A percentile compares a stretch with the other conserved stretches of the same genome.
Evolutionary conservation across 2,797 vertebrate species (phyloP).

Genomic region (Etheostoma nigrum): DNA sequence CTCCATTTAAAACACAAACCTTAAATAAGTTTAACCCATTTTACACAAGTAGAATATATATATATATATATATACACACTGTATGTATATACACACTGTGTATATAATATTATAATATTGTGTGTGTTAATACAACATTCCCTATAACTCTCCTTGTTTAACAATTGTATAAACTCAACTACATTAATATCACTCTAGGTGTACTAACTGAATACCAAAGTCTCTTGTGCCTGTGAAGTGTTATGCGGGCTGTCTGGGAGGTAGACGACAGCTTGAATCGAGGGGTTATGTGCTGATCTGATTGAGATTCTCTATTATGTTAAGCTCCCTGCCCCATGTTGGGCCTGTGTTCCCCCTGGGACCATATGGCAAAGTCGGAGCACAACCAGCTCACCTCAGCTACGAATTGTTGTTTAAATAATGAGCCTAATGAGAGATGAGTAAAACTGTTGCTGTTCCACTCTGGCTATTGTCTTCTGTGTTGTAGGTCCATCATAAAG

Average conservation of each 20-base stretch:
- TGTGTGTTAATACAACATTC: background rate
- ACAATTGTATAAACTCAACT: background rate
- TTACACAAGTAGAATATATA: background rate
- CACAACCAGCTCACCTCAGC: conserved; percentile 47
- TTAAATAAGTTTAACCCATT: background rate
- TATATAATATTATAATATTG: too few relatives aligned
- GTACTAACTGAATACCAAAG: background rate
- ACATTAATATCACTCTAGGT: background rate
- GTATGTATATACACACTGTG: too few relatives aligned
- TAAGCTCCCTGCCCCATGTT: conserved; percentile 76
- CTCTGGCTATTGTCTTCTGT: background rate
- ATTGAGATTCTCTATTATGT: conserved; percentile 74
- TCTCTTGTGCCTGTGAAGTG: conserved; percentile 11
- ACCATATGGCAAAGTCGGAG: conserved; percentile 79
- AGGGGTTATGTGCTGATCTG: conserved; percentile 73
- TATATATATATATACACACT: too few relatives aligned
- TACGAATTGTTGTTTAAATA: conserved; percentile 25
- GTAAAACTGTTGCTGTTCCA: conserved; percentile 7
- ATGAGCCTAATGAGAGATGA: conserved; percentile 25
- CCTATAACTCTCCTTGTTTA: background rate
- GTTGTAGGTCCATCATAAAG: conserved; percentile 3
- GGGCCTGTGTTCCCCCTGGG: conserved; percentile 53
- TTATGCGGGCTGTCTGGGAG: conserved; percentile 49
- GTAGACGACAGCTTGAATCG: conserved; percentile 81
- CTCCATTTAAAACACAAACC: background rate